phyloP scores from a whole-genome alignment of 2,797 vertebrate species.

The Florisuga fusca region DNA sequence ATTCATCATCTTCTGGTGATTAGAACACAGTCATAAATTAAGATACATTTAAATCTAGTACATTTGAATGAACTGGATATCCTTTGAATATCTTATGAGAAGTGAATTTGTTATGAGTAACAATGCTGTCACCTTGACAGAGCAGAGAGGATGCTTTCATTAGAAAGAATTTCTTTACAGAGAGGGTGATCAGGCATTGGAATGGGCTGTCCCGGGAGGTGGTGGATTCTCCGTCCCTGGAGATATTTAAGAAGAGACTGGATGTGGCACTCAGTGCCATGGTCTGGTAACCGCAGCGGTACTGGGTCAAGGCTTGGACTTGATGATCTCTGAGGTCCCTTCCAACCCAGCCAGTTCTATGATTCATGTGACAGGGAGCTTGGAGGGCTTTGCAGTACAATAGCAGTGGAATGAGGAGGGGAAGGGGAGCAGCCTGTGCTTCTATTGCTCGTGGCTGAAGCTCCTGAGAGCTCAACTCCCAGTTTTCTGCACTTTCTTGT shows the following conservation, averaged over 20 bases:
- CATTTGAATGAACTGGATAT: conserved; percentile 59
- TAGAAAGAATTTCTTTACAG: too few species aligned
- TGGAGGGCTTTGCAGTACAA: background rate
- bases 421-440: background rate
- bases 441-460: background rate
- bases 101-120: conserved; percentile 11
- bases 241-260: too few species aligned
- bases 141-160: background rate
- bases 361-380: background rate
- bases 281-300: too few species aligned
- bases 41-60: conserved; percentile 68
- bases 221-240: too few species aligned
- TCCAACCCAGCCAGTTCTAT: too few species aligned
- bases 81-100: conserved; percentile 58
- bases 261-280: too few species aligned
- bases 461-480: background rate
- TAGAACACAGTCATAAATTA: conserved; percentile 77
- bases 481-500: background rate
- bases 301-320: too few species aligned
- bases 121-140: conserved; percentile 35
- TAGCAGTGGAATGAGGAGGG: background rate
- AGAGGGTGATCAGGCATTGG: too few species aligned
- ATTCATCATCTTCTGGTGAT: conserved; percentile 79
- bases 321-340: too few species aligned
- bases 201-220: too few species aligned